A percentile compares a stretch with the other conserved stretches of the same genome.
phyloP scores from a whole-genome alignment of 2,113 vertebrate genomes.

The Gallinago jamesoni region DNA sequence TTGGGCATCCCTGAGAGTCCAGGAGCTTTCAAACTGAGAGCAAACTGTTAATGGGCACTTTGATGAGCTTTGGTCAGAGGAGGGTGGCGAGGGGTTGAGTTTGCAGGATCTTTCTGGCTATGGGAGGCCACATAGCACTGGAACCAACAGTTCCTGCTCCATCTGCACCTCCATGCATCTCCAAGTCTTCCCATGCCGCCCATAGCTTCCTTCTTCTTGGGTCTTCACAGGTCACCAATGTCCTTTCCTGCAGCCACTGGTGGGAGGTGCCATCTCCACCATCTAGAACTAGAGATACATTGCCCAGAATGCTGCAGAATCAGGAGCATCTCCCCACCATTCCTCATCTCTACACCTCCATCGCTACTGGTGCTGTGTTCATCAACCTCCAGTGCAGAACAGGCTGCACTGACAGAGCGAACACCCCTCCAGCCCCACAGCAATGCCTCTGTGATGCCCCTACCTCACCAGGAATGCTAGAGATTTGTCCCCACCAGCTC shows the following conservation, averaged over 20 bases:
- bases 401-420: rapidly evolving
- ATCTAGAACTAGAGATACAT: neutral
- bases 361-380: no score
- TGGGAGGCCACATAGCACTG: neutral
- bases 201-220: neutral
- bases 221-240: rapidly evolving
- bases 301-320: neutral
- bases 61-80: neutral
- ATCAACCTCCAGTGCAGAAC: neutral
- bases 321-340: neutral
- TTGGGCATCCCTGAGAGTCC: neutral
- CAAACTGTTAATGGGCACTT: neutral
- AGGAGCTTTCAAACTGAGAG: neutral
- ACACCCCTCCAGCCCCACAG: neutral
- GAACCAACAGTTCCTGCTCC: neutral
- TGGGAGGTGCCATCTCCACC: neutral
- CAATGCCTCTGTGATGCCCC: rapidly evolving
- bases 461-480: neutral
- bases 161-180: neutral
- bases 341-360: neutral
- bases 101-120: neutral
- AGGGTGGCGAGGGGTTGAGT: neutral
- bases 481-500: neutral
- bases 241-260: neutral
- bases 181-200: rapidly evolving